Percentiles rank a stretch among this genome's conserved stretches.
phyloP scores from a whole-genome alignment of 2,113 vertebrate genomes.

The Nycticebus coucang region DNA sequence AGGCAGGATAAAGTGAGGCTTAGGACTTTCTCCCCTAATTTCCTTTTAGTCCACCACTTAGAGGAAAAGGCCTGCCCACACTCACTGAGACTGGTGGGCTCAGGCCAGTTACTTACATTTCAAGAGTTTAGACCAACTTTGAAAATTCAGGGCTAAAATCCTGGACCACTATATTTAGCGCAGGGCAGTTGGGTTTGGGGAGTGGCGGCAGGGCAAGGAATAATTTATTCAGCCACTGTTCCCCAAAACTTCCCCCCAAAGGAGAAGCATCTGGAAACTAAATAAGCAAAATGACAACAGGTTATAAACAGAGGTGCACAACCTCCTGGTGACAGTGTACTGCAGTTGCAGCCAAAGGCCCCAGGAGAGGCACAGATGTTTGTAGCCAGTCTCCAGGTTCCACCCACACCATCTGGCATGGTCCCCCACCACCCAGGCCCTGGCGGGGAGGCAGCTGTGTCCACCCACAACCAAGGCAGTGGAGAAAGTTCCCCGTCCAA shows the following conservation, averaged over 20 bases:
- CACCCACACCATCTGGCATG: background rate
- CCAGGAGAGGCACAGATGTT: background rate
- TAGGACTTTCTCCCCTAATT: background rate
- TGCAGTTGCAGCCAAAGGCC: background rate
- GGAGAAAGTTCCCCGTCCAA: constrained; percentile 48
- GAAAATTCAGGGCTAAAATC: background rate
- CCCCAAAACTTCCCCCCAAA: background rate
- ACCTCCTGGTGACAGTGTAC: background rate
- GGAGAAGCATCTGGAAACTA: background rate
- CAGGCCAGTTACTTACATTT: background rate
- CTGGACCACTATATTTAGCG: background rate
- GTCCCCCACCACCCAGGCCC: constrained; percentile 22
- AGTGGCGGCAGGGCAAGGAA: background rate
- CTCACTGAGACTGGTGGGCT: background rate
- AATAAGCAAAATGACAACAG: rapidly evolving
- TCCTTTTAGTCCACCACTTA: background rate
- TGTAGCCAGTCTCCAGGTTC: background rate
- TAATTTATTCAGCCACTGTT: background rate
- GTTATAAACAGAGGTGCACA: background rate
- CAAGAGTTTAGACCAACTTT: background rate
- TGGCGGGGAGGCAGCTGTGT: background rate
- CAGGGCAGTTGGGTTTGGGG: background rate
- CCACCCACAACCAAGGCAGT: constrained; percentile 16
- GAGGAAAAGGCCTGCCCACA: background rate
- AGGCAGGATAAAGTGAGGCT: background rate